Conservation (phyloP, 2,797 vertebrate genomes). For the Bovichtus diacanthus region DNA sequence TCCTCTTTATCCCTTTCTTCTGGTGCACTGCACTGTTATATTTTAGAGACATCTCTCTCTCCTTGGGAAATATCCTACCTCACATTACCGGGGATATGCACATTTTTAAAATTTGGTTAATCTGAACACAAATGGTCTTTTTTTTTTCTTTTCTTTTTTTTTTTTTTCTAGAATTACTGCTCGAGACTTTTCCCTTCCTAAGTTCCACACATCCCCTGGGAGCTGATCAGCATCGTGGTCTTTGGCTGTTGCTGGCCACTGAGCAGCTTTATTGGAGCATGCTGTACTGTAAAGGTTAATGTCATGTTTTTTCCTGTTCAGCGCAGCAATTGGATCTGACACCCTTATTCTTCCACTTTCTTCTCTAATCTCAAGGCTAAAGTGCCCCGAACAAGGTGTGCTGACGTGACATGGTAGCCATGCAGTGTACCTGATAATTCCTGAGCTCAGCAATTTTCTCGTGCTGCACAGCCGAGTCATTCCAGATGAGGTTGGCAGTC, state of each 20-base stretch:
- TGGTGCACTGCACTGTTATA: slow-evolving; percentile 16
- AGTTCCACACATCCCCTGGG: slow-evolving; percentile 1
- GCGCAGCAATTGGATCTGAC: slow-evolving; percentile 16
- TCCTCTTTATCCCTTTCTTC: slow-evolving; percentile 29
- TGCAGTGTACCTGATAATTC: slow-evolving; percentile 93
- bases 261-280: slow-evolving; percentile 21
- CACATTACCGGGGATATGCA: neutral
- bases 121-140: slow-evolving; percentile 3
- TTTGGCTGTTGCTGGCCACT: slow-evolving; percentile 1
- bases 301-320: slow-evolving; percentile 21
- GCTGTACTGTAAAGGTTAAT: slow-evolving; percentile 28
- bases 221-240: slow-evolving; percentile 12
- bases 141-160: too few species aligned
- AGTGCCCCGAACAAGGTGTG: slow-evolving; percentile 12
- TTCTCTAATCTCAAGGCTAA: slow-evolving; percentile 23
- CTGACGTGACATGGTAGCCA: slow-evolving; percentile 34
- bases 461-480: slow-evolving; percentile 95
- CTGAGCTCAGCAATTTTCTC: slow-evolving; percentile 97
- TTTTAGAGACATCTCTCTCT: slow-evolving; percentile 2
- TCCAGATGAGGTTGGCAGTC: slow-evolving; percentile 98
- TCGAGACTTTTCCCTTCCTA: slow-evolving; percentile 10
- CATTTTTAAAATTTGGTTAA: slow-evolving; percentile 22
- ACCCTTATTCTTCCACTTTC: slow-evolving; percentile 17
- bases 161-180: neutral
- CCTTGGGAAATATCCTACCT: slow-evolving; percentile 16